phyloP scores from a whole-genome alignment of 2,797 vertebrate species.

The Ibycter americanus region DNA sequence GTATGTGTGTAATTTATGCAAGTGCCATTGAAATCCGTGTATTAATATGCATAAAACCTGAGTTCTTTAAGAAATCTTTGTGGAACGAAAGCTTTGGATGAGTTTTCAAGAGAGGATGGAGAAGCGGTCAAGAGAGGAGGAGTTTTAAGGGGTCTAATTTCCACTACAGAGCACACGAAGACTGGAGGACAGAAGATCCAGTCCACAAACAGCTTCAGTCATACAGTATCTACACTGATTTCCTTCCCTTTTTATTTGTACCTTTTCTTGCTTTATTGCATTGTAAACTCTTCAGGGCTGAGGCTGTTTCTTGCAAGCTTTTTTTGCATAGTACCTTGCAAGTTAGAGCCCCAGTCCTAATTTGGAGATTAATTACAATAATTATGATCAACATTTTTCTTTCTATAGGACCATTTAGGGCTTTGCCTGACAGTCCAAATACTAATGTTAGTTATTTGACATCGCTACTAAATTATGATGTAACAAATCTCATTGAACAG shows the following conservation, averaged over 20 bases:
- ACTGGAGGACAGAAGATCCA: neutral
- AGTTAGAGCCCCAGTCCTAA: neutral
- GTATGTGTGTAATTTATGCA: neutral
- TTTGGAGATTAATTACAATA: neutral
- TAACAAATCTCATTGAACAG: neutral
- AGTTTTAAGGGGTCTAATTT: neutral
- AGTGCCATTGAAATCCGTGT: neutral
- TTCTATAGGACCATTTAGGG: neutral
- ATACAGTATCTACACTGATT: neutral
- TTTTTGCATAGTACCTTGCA: neutral
- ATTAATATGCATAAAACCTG: neutral
- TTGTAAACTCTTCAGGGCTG: neutral
- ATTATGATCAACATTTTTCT: neutral
- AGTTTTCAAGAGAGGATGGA: neutral
- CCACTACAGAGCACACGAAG: neutral
- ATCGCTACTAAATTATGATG: neutral
- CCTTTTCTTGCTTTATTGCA: neutral
- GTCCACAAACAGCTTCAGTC: neutral
- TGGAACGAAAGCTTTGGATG: neutral
- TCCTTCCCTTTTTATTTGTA: neutral
- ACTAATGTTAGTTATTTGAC: neutral
- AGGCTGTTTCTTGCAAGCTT: neutral
- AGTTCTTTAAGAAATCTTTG: neutral
- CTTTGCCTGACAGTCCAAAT: neutral
- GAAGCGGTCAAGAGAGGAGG: neutral